phyloP scores from a whole-genome alignment of 2,113 vertebrate genomes.

The Probosciger aterrimus region DNA sequence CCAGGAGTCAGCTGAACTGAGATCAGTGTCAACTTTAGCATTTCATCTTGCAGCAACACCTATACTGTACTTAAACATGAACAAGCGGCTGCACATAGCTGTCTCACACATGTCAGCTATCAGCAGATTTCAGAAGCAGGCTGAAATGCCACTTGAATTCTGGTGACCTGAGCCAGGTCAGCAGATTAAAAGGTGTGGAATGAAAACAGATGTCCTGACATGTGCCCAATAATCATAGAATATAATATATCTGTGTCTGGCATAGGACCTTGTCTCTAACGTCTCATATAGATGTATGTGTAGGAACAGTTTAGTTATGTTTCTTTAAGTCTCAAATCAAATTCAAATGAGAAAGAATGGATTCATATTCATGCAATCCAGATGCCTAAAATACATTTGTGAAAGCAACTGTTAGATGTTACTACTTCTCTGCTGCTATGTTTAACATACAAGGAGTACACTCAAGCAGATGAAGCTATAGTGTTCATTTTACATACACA shows the following conservation, averaged over 20 bases:
- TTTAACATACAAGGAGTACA: background rate
- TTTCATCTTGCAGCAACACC: background rate
- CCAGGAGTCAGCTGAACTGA: background rate
- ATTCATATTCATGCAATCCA: background rate
- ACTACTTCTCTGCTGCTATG: background rate
- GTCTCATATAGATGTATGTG: background rate
- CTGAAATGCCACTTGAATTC: background rate
- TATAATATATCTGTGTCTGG: background rate
- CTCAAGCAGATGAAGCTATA: background rate
- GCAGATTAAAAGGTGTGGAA: background rate
- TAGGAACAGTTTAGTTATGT: background rate
- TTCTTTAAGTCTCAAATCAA: background rate
- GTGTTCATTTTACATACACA: background rate
- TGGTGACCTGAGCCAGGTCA: background rate
- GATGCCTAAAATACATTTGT: background rate
- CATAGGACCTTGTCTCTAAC: fast-evolving
- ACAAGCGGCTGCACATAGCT: background rate
- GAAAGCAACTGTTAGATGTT: background rate
- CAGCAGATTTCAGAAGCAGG: background rate
- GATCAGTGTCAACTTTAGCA: background rate
- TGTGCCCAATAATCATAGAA: background rate
- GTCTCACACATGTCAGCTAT: background rate
- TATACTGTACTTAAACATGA: background rate
- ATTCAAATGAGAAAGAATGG: background rate
- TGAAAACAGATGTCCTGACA: background rate